Percentiles rank a stretch among this genome's conserved stretches.
Evolutionary conservation across 2,113 vertebrate genomes (phyloP).

Genomic region (Cavia porcellus): DNA sequence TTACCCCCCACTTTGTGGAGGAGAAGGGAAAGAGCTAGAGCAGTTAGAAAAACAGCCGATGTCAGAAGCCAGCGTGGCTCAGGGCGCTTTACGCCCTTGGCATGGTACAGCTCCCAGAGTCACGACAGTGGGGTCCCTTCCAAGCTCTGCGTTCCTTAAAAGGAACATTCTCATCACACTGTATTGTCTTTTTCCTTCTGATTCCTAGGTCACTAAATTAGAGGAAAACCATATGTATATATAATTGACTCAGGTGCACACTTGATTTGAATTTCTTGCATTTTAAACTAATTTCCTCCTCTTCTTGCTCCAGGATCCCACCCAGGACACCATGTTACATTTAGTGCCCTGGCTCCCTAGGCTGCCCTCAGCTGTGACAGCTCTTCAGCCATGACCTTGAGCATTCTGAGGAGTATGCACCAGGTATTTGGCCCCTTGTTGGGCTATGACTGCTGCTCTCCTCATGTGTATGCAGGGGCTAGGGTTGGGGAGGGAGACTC

Average conservation of each 20-base stretch:
- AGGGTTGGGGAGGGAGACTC: background rate
- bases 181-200: background rate
- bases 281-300: background rate
- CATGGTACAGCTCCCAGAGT: too few species aligned
- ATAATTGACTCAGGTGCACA: background rate
- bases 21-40: constrained; percentile 18
- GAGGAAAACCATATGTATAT: background rate
- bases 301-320: background rate
- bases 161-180: background rate
- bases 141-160: background rate
- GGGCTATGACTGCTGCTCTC: background rate
- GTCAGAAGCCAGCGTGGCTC: background rate
- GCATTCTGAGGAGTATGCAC: background rate
- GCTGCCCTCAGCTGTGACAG: background rate
- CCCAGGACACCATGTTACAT: background rate
- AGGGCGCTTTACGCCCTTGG: too few species aligned
- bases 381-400: constrained; percentile 30
- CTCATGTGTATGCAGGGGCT: background rate
- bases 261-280: background rate
- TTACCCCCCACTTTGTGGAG: background rate
- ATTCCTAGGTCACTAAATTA: background rate
- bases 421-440: background rate
- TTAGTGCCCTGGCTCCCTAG: background rate
- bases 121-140: background rate
- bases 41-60: background rate